These are phyloP conservation scores for Protonemura montana DNA, from an alignment of 2,888 invertebrate species.

Conservation along the genomic window DNA sequence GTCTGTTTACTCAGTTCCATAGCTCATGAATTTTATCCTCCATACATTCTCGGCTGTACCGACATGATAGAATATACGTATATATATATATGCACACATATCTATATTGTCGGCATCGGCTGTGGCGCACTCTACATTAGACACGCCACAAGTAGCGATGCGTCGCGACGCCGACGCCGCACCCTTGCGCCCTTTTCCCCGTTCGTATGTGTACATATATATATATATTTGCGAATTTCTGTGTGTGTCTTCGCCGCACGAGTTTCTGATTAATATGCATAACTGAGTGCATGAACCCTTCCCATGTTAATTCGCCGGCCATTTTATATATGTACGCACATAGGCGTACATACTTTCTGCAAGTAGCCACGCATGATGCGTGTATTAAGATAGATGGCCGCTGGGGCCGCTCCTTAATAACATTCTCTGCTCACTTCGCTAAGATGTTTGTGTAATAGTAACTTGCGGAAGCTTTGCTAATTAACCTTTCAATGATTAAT, in stretches of 20 bases:
- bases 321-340: not conserved
- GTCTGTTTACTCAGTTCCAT: conserved; percentile 32
- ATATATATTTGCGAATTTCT: not conserved
- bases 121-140: not conserved
- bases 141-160: conserved; percentile 22
- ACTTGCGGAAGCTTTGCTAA: conserved; percentile 37
- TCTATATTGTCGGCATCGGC: not conserved
- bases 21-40: conserved; percentile 44
- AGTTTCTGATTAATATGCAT: not conserved
- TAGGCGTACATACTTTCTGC: not conserved
- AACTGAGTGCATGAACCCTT: not conserved
- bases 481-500: conserved; percentile 40
- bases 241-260: not conserved
- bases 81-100: not conserved
- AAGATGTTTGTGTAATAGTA: not conserved
- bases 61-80: not conserved
- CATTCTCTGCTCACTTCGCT: not conserved
- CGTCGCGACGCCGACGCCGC: not conserved
- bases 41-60: not conserved
- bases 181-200: not conserved
- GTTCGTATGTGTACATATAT: not conserved
- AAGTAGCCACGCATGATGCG: not conserved
- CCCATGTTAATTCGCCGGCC: not conserved
- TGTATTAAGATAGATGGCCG: not conserved
- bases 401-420: not conserved